These are phyloP conservation scores for Galerucella pusilla DNA, from an alignment of 2,888 invertebrate genomes.

Conservation along the genomic window DNA sequence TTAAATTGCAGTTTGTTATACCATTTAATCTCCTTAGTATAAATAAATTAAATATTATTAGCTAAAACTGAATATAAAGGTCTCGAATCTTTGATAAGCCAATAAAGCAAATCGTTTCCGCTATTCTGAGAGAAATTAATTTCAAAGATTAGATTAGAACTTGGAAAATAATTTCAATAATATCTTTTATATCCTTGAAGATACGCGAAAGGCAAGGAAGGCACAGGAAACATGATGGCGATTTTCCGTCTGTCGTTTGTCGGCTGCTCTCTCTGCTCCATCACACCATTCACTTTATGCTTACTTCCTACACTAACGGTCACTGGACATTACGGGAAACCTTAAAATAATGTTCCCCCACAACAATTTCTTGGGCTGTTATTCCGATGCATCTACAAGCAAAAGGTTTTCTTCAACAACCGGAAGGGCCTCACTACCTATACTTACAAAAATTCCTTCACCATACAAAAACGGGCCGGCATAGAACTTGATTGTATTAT, in stretches of 20 bases:
- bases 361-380: slow-evolving; percentile 64
- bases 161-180: slow-evolving; percentile 52
- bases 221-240: slow-evolving; percentile 42
- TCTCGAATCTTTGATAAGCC: slow-evolving; percentile 17
- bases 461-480: slow-evolving; percentile 16
- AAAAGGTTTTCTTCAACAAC: slow-evolving; percentile 58
- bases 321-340: slow-evolving; percentile 46
- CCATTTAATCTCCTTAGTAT: too few relatives aligned
- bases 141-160: slow-evolving; percentile 47
- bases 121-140: slow-evolving; percentile 42
- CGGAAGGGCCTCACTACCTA: slow-evolving; percentile 54
- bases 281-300: slow-evolving; percentile 28
- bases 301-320: slow-evolving; percentile 26
- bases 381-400: slow-evolving; percentile 61
- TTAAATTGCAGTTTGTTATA: too few relatives aligned
- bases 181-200: slow-evolving; percentile 51
- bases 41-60: neutral
- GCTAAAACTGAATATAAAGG: neutral
- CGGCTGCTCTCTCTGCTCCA: slow-evolving; percentile 23
- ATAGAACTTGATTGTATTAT: neutral
- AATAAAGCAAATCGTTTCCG: slow-evolving; percentile 27
- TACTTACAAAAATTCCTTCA: slow-evolving; percentile 42
- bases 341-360: slow-evolving; percentile 52
- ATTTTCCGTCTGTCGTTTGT: slow-evolving; percentile 57
- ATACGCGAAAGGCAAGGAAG: slow-evolving; percentile 46